Base-by-base conservation (phyloP, 2,113 vertebrate genomes). In the Hyperopisus bebe region DNA sequence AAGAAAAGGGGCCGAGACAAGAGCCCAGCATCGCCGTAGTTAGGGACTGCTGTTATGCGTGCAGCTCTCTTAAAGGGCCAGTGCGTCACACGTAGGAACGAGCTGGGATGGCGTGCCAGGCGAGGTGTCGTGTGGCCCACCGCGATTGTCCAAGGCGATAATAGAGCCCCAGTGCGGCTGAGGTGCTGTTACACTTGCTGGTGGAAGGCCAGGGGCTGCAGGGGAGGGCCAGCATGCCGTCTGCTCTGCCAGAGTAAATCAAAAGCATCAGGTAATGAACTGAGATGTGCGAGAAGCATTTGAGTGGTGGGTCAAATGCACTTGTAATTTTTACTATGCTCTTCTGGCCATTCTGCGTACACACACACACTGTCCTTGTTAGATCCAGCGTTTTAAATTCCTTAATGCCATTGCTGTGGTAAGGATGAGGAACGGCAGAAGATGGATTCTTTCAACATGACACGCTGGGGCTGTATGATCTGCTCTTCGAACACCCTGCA, bases 251-350 rank as follows among this genome's bases (percentile, higher is more conserved):
- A 86, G 62, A 86, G 42, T 39, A 70, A 46, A 50, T 50, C 50
- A 70, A 86, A 70, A 39, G 48, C 42, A 62, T 90, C 53, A 86
- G 35, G 85, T 44, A 58, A 58, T 47, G 51, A 58, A 31, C 88
- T 47, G 70, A 62, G 77, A 58, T 62, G 50, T 50, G 42, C 2
- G 42, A 84, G 77, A 84, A 62, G 35, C 42, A 44, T 46, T 51
- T 42, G 27, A 84, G 51, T 47, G 24, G 77, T 62, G 77, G 58
- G 80, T 89, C 42, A 89, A 62, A 58, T 46, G 31, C 51, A 58
- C 51, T 21, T 83, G 35, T 35, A 58, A 85, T 84, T 62, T 89
- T 89, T 89, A 89, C 0, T 21, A 31, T 47, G 27, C 8, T 24
- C 9, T 82, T 8, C 35, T 89, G 10, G 31, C 5, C 8, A 10